Base-by-base conservation (phyloP, 2,113 vertebrate genomes). In the Sander vitreus region DNA sequence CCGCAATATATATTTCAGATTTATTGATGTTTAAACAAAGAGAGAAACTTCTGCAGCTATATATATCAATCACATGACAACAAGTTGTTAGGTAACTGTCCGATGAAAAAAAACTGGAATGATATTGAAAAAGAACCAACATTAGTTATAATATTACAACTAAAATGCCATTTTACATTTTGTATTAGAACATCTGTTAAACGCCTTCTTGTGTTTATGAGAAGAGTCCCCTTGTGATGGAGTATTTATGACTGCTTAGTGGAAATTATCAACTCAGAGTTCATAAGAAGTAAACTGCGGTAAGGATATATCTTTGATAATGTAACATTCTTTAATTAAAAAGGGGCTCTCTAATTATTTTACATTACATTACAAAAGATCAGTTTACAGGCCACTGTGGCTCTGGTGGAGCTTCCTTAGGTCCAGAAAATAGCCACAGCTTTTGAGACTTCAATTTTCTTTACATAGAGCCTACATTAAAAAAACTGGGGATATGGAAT, bases 11-110 rank as follows among this genome's bases (percentile, higher is more conserved):
- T 53, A 62, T 21, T 55, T 60, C 19, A 43, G 39, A 16, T 25
- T 43, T 11, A 43, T 43, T 50, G 16, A 69, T 33, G 27, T 73
- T 80, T 54, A 16, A 74, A 70, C 47, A 14, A 84, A 47, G 19
- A 55, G 18, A 55, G 4, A 78, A 68, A 48, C 11, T 3, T 39
- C 54, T 21, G 48, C 13, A 80, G 50, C 15, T 43, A 53, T 58
- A n/a, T n/a, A n/a, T 27, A 58, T 47, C 60, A 51, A 3, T 79
- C 7, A 54, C 8, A 12, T 19, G 3, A 47, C 13, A 64, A 64
- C 4, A 43, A 11, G 57, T 27, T 62, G 18, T 60, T 39, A 3
- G 15, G 21, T 7, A 54, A 45, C 16, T 33, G 21, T 39, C 13
- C 8, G 25, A 25, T 23, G 9, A 14, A 27, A 27, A 2, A 12